Conservation (phyloP, 1,140 invertebrate genomes). For the Bombus vancouverensis region DNA sequence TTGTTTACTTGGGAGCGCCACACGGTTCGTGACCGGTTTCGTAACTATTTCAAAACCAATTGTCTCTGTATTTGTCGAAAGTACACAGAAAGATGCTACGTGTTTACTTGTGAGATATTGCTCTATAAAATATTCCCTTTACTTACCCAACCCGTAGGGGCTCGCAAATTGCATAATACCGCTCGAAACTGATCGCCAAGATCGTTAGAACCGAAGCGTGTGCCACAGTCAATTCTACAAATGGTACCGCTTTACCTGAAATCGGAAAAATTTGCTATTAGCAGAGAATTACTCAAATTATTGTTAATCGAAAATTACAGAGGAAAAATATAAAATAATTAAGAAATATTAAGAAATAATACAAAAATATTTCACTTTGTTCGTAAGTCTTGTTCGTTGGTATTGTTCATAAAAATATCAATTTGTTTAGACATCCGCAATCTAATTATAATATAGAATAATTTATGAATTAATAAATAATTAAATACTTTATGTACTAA, state of each 20-base stretch:
- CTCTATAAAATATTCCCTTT: background rate
- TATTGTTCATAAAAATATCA: too few relatives aligned
- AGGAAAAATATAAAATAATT: background rate
- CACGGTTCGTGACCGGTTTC: background rate
- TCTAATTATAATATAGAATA: too few relatives aligned
- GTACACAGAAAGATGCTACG: background rate
- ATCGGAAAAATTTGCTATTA: background rate
- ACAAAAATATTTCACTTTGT: too few relatives aligned
- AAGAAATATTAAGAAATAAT: background rate
- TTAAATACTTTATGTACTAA: too few relatives aligned
- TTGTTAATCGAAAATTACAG: too few relatives aligned
- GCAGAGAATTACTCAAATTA: background rate
- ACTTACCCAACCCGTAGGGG: conserved; percentile 90
- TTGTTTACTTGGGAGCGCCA: too few relatives aligned
- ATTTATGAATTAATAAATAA: too few relatives aligned
- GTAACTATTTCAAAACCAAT: background rate
- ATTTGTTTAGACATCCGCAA: too few relatives aligned
- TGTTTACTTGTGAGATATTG: background rate
- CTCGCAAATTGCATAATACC: conserved; percentile 97
- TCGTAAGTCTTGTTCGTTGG: too few relatives aligned
- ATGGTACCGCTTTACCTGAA: conserved; percentile 94
- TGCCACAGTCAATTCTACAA: conserved; percentile 95
- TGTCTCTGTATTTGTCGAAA: background rate
- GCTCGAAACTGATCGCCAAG: conserved; percentile 95
- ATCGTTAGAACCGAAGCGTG: conserved; percentile 97